These are phyloP conservation scores for Odontamblyopus rebecca DNA, from an alignment of 2,797 vertebrate species.

Conservation along the genomic window DNA sequence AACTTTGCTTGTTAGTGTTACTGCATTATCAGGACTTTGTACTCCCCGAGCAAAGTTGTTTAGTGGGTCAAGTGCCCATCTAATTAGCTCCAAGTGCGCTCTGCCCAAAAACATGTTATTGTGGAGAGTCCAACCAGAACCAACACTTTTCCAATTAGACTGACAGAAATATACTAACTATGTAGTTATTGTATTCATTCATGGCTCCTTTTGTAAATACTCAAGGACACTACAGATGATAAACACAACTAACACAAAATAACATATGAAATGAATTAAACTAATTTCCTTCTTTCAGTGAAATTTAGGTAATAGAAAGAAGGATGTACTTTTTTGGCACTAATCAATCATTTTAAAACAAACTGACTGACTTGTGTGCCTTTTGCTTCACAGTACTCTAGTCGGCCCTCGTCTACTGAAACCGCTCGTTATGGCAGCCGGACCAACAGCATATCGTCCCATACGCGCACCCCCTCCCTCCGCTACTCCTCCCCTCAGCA, in stretches of 20 bases:
- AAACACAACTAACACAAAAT: background rate
- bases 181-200: background rate
- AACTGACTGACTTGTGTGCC: conserved; percentile 33
- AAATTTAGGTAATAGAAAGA: conserved; percentile 1
- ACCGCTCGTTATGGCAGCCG: conserved; percentile 75
- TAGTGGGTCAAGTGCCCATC: conserved; percentile 24
- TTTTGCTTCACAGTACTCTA: conserved; percentile 69
- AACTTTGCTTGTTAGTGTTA: conserved; percentile 31
- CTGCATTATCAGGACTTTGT: conserved; percentile 45
- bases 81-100: conserved; percentile 49
- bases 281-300: background rate
- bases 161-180: conserved; percentile 4
- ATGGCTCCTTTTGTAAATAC: background rate
- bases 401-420: conserved; percentile 62
- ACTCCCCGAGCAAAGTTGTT: conserved; percentile 40
- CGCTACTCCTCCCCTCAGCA: conserved; percentile 74
- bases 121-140: conserved; percentile 35
- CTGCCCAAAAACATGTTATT: conserved; percentile 34
- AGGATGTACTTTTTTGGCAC: conserved; percentile 2
- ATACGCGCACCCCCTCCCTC: conserved; percentile 69
- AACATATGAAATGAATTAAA: background rate
- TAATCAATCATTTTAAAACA: background rate
- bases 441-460: conserved; percentile 79
- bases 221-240: background rate
- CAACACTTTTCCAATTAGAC: conserved; percentile 26